Conservation (phyloP, 2,113 vertebrate species). For the Pelvicachromis taeniatus region DNA sequence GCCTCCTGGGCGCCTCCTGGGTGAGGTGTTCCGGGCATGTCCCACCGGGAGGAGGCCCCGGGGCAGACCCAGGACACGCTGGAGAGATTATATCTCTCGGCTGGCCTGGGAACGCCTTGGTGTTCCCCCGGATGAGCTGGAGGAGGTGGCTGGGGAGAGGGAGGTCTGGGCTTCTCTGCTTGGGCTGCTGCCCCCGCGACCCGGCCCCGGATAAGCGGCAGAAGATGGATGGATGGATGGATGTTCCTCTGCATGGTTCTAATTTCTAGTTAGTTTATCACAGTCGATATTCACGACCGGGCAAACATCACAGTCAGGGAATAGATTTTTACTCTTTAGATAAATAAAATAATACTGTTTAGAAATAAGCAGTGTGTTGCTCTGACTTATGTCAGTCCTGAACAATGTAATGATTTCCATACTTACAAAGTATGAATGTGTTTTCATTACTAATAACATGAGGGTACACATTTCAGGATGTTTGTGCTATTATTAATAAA, state of each 20-base stretch:
- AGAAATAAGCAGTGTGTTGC: not conserved
- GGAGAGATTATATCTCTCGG: too few species aligned
- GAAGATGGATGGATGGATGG: too few species aligned
- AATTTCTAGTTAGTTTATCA: not conserved
- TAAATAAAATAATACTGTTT: not conserved
- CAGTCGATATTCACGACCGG: accelerated
- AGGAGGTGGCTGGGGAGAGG: too few species aligned
- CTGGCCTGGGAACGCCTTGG: too few species aligned
- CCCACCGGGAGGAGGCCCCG: too few species aligned
- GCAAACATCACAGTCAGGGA: not conserved
- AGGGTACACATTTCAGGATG: not conserved
- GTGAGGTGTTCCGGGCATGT: too few species aligned
- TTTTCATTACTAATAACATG: not conserved
- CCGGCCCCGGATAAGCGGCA: too few species aligned
- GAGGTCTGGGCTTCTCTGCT: too few species aligned
- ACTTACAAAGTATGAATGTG: not conserved
- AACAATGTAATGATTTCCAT: not conserved
- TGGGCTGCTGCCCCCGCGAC: too few species aligned
- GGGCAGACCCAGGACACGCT: too few species aligned
- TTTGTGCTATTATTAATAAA: not conserved
- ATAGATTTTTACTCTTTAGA: not conserved
- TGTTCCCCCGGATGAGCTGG: too few species aligned
- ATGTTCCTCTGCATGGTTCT: not conserved
- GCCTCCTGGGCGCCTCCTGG: too few species aligned
- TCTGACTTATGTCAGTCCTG: not conserved